These are phyloP conservation scores for Regulus satrapa DNA, from an alignment of 2,113 vertebrate genomes.

Conservation along the genomic window DNA sequence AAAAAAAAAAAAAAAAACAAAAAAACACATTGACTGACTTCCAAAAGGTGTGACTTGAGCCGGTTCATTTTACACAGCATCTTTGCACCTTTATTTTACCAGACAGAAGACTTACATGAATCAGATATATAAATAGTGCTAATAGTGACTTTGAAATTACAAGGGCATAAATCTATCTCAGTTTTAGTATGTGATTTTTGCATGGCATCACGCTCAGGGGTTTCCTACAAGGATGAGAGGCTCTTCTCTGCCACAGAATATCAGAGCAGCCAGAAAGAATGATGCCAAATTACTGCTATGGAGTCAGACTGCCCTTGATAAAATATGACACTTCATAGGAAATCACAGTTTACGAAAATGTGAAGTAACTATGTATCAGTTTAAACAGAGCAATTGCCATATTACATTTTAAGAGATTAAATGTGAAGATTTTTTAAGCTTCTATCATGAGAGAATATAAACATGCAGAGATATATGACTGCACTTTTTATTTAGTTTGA, in stretches of 20 bases:
- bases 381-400: neutral
- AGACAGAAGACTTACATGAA: neutral
- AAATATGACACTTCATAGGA: neutral
- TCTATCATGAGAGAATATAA: neutral
- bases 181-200: neutral
- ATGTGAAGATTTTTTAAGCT: neutral
- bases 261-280: neutral
- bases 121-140: neutral
- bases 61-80: neutral
- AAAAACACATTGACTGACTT: neutral
- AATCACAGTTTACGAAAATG: neutral
- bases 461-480: neutral
- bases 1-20: no score
- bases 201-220: accelerated
- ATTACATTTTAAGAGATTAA: neutral
- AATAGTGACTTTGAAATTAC: neutral
- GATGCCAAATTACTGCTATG: neutral
- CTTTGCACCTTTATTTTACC: neutral
- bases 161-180: neutral
- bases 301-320: neutral
- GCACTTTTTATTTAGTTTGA: neutral
- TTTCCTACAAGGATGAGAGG: neutral
- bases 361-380: neutral
- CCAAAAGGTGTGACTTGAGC: neutral
- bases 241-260: neutral